These are phyloP conservation scores for Astropecten irregularis DNA, from an alignment of 53 echinoderm and acorn worm genomes.

Conservation along the genomic window DNA sequence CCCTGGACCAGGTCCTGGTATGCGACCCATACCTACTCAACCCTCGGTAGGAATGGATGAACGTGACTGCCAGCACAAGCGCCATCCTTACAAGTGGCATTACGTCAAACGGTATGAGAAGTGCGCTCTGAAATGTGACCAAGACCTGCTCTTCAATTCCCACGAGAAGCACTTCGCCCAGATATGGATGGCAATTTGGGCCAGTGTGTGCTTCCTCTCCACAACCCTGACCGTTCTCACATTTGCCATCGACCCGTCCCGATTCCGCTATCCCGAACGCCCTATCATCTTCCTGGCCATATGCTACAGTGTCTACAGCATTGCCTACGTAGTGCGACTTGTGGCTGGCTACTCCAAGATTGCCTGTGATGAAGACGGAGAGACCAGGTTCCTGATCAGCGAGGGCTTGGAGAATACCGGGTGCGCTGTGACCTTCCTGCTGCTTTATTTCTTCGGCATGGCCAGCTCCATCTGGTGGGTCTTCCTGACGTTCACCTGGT, in stretches of 20 bases:
- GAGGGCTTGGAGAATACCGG: constrained; percentile 96
- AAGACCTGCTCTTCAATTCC: constrained; percentile 69
- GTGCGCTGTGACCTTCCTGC: constrained; percentile 92
- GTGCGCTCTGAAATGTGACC: constrained; percentile 81
- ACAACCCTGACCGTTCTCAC: constrained; percentile 91
- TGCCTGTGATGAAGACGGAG: constrained; percentile 83
- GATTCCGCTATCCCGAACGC: constrained; percentile 96
- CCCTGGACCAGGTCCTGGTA: constrained; percentile 41
- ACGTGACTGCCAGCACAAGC: constrained; percentile 78
- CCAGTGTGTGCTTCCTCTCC: constrained; percentile 89
- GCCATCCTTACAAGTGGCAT: constrained; percentile 78
- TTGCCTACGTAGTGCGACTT: constrained; percentile 88
- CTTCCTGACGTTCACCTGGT: constrained; percentile 95
- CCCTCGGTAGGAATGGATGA: constrained; percentile 39
- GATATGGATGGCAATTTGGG: constrained; percentile 99
- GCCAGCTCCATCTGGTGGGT: constrained; percentile 99
- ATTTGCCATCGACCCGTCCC: constrained; percentile 84
- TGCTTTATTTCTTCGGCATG: constrained; percentile 97
- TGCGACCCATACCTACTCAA: constrained; percentile 46
- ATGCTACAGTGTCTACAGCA: constrained; percentile 87
- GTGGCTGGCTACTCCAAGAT: constrained; percentile 83
- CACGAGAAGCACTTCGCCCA: constrained; percentile 88
- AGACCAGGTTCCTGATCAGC: constrained; percentile 75
- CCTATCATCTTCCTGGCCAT: constrained; percentile 97
- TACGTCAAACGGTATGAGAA: constrained; percentile 89